phyloP scores from a whole-genome alignment of 2,113 vertebrate species.

The Rhinolophus sinicus region DNA sequence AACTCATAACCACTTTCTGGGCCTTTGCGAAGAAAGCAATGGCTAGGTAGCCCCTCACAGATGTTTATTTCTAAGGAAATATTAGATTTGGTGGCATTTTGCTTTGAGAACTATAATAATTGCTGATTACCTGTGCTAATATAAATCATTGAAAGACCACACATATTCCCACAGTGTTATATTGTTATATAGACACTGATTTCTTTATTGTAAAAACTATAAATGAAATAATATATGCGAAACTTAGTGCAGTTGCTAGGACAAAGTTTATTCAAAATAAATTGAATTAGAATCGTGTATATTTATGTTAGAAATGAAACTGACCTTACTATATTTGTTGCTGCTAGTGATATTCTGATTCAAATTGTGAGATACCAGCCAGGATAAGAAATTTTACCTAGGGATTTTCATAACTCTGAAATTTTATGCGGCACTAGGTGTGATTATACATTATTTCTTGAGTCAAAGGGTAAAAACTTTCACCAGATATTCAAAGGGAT shows the following conservation, averaged over 20 bases:
- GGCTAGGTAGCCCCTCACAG: neutral
- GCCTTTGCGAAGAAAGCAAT: neutral
- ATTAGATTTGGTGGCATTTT: neutral
- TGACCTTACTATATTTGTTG: neutral
- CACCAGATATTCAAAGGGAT: neutral
- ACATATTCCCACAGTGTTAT: neutral
- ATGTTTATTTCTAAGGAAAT: neutral
- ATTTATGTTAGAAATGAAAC: neutral
- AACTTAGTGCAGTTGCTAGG: neutral
- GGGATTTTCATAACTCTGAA: neutral
- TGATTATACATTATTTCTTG: neutral
- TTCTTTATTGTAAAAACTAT: neutral
- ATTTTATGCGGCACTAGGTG: neutral
- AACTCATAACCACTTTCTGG: neutral
- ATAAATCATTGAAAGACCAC: neutral
- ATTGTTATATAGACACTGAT: neutral
- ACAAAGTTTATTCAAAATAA: conserved; percentile 13
- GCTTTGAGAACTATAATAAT: neutral
- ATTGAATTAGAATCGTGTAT: neutral
- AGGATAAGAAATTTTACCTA: neutral
- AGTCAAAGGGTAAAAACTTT: neutral
- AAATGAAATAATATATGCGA: neutral
- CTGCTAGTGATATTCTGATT: neutral
- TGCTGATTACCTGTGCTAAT: neutral
- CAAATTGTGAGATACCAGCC: neutral